A percentile compares a stretch with the other conserved stretches of the same genome.
Conservation (phyloP, 2,888 invertebrate species). For the Zelleria hepariella region DNA sequence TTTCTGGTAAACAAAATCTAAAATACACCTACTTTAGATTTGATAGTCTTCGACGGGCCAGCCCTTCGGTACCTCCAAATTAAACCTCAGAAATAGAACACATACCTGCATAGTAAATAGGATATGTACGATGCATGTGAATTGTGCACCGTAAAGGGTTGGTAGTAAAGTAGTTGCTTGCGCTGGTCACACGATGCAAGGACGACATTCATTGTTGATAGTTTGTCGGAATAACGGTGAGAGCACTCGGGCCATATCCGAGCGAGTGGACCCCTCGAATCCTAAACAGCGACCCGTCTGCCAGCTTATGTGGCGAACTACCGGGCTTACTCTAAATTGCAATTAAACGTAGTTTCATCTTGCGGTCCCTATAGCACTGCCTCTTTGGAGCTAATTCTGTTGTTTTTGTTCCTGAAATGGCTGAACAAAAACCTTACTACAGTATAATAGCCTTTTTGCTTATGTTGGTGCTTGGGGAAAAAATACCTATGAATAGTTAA, state of each 20-base stretch:
- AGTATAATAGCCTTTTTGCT: neutral
- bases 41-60: too few relatives aligned
- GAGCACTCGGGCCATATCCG: slow-evolving; percentile 35
- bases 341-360: slow-evolving; percentile 25
- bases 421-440: neutral
- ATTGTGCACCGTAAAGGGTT: neutral
- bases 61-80: too few relatives aligned
- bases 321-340: slow-evolving; percentile 55
- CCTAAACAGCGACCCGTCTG: slow-evolving; percentile 39
- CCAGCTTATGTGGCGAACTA: slow-evolving; percentile 48
- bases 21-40: too few relatives aligned
- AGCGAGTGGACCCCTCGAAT: slow-evolving; percentile 23
- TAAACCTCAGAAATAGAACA: too few relatives aligned
- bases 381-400: neutral
- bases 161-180: neutral
- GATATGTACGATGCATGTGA: neutral
- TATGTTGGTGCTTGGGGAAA: too few relatives aligned
- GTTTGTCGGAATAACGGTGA: slow-evolving; percentile 17
- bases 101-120: neutral
- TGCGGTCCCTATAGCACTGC: neutral
- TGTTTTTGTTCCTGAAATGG: neutral
- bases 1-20: too few relatives aligned
- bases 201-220: neutral
- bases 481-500: too few relatives aligned
- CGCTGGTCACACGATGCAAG: neutral